Percentiles rank a stretch among this genome's conserved stretches.
Evolutionary conservation across 2,888 invertebrate species (phyloP).

Genomic region (Sicus ferrugineus): DNA sequence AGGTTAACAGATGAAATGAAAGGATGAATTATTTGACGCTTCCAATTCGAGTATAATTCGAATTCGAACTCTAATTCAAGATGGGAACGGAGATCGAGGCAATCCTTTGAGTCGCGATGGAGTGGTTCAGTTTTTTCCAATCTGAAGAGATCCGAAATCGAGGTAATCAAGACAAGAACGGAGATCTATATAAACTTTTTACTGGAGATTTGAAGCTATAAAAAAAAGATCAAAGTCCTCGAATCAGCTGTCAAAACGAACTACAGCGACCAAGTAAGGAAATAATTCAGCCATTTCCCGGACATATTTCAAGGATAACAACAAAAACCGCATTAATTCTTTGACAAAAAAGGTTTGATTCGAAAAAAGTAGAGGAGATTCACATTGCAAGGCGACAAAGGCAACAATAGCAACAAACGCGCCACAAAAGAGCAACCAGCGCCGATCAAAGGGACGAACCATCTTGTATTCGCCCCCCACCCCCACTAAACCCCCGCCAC

Average conservation of each 20-base stretch:
- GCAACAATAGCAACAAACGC: conserved; percentile 4
- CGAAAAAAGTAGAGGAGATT: background rate
- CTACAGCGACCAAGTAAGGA: background rate
- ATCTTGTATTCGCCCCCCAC: background rate
- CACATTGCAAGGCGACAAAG: background rate
- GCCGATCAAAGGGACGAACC: conserved; percentile 5
- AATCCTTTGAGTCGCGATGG: too few relatives aligned
- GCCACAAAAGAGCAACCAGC: conserved; percentile 13
- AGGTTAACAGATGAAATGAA: too few relatives aligned
- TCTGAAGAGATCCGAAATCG: too few relatives aligned
- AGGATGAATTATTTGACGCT: too few relatives aligned
- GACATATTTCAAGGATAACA: conserved; percentile 8
- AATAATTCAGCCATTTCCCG: background rate
- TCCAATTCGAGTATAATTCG: too few relatives aligned
- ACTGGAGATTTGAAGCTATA: background rate
- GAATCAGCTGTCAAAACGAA: too few relatives aligned
- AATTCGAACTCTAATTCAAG: too few relatives aligned
- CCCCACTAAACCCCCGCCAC: background rate
- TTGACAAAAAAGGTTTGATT: background rate
- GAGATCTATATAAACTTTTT: too few relatives aligned
- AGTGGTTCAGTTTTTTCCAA: too few relatives aligned
- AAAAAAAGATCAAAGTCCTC: background rate
- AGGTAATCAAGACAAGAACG: too few relatives aligned
- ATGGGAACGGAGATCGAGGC: too few relatives aligned
- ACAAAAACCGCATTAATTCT: background rate